A percentile compares a stretch with the other conserved stretches of the same genome.
Evolutionary conservation across 1,140 invertebrate species (phyloP).

Genomic region (Acarapis woodi): DNA sequence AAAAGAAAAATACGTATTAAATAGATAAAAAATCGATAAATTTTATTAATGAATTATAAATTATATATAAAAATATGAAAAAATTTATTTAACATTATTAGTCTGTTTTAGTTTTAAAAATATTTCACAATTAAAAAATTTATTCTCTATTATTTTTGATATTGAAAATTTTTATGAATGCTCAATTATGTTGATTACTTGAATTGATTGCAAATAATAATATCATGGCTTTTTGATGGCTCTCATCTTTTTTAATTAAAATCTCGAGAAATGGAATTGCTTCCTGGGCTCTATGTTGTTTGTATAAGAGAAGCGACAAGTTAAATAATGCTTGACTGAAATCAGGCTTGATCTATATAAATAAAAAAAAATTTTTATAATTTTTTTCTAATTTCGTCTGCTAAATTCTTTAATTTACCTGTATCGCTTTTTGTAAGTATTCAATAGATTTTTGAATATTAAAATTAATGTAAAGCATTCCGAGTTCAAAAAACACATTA

Average conservation of each 20-base stretch:
- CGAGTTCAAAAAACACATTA: constrained; percentile 8
- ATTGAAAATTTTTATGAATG: no score
- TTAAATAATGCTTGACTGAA: constrained; percentile 81
- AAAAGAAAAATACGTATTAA: no score
- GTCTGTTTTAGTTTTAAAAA: no score
- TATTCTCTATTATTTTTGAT: no score
- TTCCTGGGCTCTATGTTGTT: constrained; percentile 53
- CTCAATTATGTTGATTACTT: no score
- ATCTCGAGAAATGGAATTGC: constrained; percentile 70
- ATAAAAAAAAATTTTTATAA: background rate
- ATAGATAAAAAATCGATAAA: no score
- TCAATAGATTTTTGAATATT: background rate
- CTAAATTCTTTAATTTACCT: background rate
- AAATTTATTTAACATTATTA: no score
- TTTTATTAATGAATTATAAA: no score
- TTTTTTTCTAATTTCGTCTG: background rate
- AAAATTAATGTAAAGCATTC: constrained; percentile 6
- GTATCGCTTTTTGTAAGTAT: constrained; percentile 5
- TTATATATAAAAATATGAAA: no score
- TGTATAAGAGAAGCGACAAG: constrained; percentile 56
- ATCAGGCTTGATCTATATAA: constrained; percentile 7
- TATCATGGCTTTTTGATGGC: background rate
- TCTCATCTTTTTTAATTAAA: constrained; percentile 26
- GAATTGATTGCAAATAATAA: constrained; percentile 1
- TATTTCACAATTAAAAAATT: no score